A percentile compares a stretch with the other conserved stretches of the same genome.
Conservation (phyloP, 2,113 vertebrate species). For the Ptilorrhoa leucosticta region DNA sequence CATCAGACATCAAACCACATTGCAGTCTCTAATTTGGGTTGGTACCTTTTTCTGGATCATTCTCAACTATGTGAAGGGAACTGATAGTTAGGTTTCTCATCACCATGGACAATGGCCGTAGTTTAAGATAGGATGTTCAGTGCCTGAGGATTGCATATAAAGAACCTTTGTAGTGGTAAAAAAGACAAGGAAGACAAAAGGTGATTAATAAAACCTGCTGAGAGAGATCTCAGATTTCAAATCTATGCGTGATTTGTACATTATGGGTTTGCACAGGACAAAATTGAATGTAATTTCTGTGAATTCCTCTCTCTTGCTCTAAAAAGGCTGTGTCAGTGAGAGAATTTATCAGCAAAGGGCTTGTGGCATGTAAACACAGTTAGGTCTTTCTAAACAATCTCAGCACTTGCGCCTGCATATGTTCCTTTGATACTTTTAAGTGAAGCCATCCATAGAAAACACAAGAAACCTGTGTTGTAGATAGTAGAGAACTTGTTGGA, state of each 20-base stretch:
- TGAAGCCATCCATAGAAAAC: background rate
- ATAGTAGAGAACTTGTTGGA: background rate
- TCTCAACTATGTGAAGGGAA: background rate
- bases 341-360: background rate
- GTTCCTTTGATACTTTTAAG: background rate
- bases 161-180: background rate
- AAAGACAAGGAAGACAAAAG: background rate
- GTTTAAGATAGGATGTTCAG: background rate
- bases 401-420: background rate
- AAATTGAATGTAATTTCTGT: background rate
- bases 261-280: background rate
- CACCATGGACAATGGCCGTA: background rate
- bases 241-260: background rate
- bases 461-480: background rate
- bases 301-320: background rate
- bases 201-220: constrained; percentile 26
- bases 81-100: background rate
- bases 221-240: background rate
- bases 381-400: background rate
- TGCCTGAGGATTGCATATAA: background rate
- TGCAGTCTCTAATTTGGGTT: background rate
- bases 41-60: background rate
- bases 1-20: background rate
- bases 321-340: background rate
- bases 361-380: background rate